These are phyloP conservation scores for Musca vetustissima DNA, from an alignment of 1,140 invertebrate genomes.

Conservation along the genomic window DNA sequence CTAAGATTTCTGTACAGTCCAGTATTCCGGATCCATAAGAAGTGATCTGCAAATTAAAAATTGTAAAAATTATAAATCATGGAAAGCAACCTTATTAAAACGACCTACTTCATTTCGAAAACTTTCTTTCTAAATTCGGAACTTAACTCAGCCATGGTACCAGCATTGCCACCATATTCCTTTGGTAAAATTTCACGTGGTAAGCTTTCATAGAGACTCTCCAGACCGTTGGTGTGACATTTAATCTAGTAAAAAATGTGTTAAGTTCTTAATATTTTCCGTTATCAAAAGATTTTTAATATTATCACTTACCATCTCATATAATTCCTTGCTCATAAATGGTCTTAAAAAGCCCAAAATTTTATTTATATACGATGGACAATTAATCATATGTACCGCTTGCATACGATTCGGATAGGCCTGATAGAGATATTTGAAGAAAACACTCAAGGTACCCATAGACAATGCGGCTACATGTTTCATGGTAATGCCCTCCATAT, in stretches of 20 bases:
- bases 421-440: slow-evolving; percentile 61
- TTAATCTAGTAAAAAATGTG: slow-evolving; percentile 58
- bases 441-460: slow-evolving; percentile 58
- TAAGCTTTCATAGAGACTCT: slow-evolving; percentile 63
- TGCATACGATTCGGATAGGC: slow-evolving; percentile 72
- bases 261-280: slow-evolving; percentile 38
- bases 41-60: slow-evolving; percentile 32
- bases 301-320: slow-evolving; percentile 37
- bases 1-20: slow-evolving; percentile 30
- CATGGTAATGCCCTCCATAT: slow-evolving; percentile 63
- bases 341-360: slow-evolving; percentile 65
- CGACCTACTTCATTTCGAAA: slow-evolving; percentile 36
- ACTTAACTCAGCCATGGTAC: slow-evolving; percentile 59
- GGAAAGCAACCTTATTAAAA: no score
- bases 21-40: slow-evolving; percentile 41
- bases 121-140: slow-evolving; percentile 58
- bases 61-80: no score
- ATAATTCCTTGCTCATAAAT: slow-evolving; percentile 65
- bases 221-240: slow-evolving; percentile 64
- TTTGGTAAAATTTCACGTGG: slow-evolving; percentile 63
- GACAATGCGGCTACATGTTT: slow-evolving; percentile 65
- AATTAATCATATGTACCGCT: slow-evolving; percentile 71
- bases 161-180: slow-evolving; percentile 67
- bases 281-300: slow-evolving; percentile 39
- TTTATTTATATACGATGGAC: slow-evolving; percentile 64